A percentile compares a stretch with the other conserved stretches of the same genome.
phyloP scores from a whole-genome alignment of 2,888 invertebrate genomes.

The Sipunculus nudus region DNA sequence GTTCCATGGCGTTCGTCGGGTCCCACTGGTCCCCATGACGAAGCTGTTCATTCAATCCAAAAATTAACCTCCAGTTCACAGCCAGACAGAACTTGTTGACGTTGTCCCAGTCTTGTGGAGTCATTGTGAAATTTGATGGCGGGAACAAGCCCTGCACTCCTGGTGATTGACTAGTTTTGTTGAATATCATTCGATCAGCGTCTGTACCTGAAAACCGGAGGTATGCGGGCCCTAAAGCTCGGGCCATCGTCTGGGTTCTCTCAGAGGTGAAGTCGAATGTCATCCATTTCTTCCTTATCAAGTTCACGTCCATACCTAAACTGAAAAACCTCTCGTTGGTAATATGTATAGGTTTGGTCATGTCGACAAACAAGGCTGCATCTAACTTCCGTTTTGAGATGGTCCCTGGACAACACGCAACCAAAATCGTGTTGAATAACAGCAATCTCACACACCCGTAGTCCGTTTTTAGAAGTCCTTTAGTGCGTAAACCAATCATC shows the following conservation, averaged over 20 bases:
- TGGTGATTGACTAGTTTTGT: too few species aligned
- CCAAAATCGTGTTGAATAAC: too few species aligned
- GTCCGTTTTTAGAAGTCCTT: too few species aligned
- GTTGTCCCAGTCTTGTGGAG: constrained; percentile 4
- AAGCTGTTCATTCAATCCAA: constrained; percentile 12
- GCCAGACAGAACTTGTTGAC: neutral
- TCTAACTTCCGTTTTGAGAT: too few species aligned
- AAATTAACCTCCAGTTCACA: constrained; percentile 6
- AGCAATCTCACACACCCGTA: too few species aligned
- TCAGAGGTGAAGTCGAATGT: constrained; percentile 37
- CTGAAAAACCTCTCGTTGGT: constrained; percentile 5
- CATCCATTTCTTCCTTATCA: constrained; percentile 16
- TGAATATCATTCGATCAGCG: constrained; percentile 76
- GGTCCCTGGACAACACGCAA: too few species aligned
- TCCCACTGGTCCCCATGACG: constrained; percentile 4
- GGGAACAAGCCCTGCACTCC: too few species aligned
- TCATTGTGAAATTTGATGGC: constrained; percentile 8
- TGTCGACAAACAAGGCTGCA: too few species aligned
- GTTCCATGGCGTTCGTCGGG: neutral
- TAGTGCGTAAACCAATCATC: too few species aligned
- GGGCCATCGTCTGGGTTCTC: constrained; percentile 69
- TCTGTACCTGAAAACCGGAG: constrained; percentile 78
- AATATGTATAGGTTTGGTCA: too few species aligned
- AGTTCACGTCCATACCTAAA: constrained; percentile 16
- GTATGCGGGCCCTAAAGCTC: constrained; percentile 73